Evolutionary conservation across 2,888 invertebrate genomes (phyloP).

Genomic region (Pseudococcus jackbeardsleyi): DNA sequence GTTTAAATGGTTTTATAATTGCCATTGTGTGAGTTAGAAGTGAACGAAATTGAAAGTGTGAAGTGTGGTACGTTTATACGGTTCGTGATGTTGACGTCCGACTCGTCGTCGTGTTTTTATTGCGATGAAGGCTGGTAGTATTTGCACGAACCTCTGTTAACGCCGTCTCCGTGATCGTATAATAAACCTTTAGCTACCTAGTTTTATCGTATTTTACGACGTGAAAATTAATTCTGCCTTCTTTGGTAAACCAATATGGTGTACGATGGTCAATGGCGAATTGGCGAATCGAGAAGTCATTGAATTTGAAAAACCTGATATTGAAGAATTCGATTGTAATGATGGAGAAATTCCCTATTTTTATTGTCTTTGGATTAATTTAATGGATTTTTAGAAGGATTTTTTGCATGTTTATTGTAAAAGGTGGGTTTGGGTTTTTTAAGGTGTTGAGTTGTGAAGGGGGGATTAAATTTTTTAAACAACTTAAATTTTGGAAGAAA

Average conservation of each 20-base stretch:
- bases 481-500: too few relatives aligned
- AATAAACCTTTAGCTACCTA: background rate
- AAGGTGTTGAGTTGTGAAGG: too few relatives aligned
- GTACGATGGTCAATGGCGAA: constrained; percentile 9
- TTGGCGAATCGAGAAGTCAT: background rate
- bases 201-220: background rate
- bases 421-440: too few relatives aligned
- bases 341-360: too few relatives aligned
- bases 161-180: background rate
- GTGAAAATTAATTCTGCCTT: background rate
- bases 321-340: background rate
- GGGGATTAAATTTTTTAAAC: too few relatives aligned
- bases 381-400: too few relatives aligned
- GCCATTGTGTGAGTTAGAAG: constrained; percentile 19
- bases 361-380: too few relatives aligned
- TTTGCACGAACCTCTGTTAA: background rate
- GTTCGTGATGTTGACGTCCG: constrained; percentile 49
- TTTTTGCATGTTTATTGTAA: too few relatives aligned
- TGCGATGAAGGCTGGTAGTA: background rate
- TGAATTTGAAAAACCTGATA: background rate
- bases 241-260: background rate
- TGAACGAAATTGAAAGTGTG: constrained; percentile 37
- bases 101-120: constrained; percentile 26
- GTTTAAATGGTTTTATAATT: constrained; percentile 49
- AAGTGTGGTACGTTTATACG: constrained; percentile 26